Evolutionary conservation across 1,140 invertebrate species (phyloP), one percentile per base, ranked within the genome.

Genomic region (Camponotus floridanus): DNA sequence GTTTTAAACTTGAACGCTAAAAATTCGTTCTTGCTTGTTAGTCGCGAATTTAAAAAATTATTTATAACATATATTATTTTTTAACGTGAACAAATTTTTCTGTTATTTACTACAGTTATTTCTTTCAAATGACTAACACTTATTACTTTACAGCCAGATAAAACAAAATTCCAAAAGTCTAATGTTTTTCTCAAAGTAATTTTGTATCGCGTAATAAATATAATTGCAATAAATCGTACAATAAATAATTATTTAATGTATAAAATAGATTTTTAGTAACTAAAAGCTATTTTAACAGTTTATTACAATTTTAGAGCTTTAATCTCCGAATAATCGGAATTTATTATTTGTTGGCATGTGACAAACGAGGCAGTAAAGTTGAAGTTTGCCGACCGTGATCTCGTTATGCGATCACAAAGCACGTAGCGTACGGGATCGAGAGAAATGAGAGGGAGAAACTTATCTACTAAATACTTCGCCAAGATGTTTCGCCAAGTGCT

Each of bases 361-460:
- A 79, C 61, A 45, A 51, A 36, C n/a, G 45, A 51, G 51, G 51
- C 42, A 31, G 18, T 65, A 61, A 65, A 51, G 13, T 39, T 68
- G 45, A 45, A 68, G n/a, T 55, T 48, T n/a, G 48, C n/a, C 11
- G 68, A 59, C 79, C 79, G 39, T 81, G 79, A 61, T 57, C 68
- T 73, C 55, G 79, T 83, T 73, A 21, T 5, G 18, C 21, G 55
- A 76, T 67, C 39, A 36, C 39, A 31, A 3, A 5, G 5, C 39
- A 36, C 39, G 42, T 1, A 2, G 5, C 18, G 36, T 59, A 3
- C 67, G 39, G 13, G 55, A 83, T 59, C 15, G 26, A 62, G 67
- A 11, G 31, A 62, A 83, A 61, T 81, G 9, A 73, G 67, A 70
- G n/a, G n/a, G 15, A 51, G 51, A 36, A 3, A 21, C 73, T 73